These are phyloP conservation scores for Ostrea denselamellosa DNA, from an alignment of 1,140 invertebrate species.

Conservation along the genomic window DNA sequence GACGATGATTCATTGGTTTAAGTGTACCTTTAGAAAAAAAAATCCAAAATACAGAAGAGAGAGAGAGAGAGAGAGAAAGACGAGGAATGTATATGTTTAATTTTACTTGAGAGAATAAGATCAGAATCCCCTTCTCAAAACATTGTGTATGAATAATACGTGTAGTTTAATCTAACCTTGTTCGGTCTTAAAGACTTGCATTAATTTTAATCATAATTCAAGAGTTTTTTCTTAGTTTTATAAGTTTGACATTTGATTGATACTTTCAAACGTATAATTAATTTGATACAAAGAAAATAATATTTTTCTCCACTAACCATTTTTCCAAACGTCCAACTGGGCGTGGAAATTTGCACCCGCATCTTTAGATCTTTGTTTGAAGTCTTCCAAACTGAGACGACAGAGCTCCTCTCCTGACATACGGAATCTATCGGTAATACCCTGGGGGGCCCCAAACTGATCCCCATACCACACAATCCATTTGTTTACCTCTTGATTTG, in stretches of 20 bases:
- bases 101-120: too few relatives aligned
- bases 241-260: too few relatives aligned
- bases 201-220: not conserved
- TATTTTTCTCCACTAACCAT: conserved; percentile 80
- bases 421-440: conserved; percentile 85
- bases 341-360: conserved; percentile 91
- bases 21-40: too few relatives aligned
- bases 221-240: not conserved
- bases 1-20: too few relatives aligned
- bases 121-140: too few relatives aligned
- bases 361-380: conserved; percentile 86
- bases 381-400: conserved; percentile 90
- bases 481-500: conserved; percentile 87
- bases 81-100: too few relatives aligned
- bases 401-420: conserved; percentile 88
- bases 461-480: conserved; percentile 92
- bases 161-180: too few relatives aligned
- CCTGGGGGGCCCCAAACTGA: conserved; percentile 86
- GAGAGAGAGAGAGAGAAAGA: too few relatives aligned
- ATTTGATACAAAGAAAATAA: not conserved
- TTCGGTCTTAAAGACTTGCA: too few relatives aligned
- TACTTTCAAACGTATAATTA: not conserved
- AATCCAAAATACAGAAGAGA: too few relatives aligned
- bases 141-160: too few relatives aligned
- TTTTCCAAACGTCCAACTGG: conserved; percentile 95